Percentiles rank a stretch among this genome's conserved stretches.
These are phyloP conservation scores for Geodia barretti DNA, from an alignment of 37 sponge, comb jelly and placozoan genomes.

Conservation along the genomic window DNA sequence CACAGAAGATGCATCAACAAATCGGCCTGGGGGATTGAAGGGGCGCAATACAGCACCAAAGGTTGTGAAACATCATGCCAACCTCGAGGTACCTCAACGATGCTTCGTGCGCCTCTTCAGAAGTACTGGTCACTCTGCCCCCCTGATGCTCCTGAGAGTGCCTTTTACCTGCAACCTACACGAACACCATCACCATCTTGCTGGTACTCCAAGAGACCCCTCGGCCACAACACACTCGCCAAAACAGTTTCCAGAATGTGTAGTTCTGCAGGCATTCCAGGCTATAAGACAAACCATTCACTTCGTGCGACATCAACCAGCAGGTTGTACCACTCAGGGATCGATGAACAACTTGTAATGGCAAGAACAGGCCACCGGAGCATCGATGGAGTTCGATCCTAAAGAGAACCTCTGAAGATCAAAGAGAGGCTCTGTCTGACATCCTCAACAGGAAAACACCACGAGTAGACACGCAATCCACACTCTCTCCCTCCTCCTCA, in stretches of 20 bases:
- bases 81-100: constrained; percentile 2
- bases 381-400: constrained; percentile 17
- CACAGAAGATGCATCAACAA: constrained; percentile 33
- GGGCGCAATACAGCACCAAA: constrained; percentile 20
- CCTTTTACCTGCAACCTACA: constrained; percentile 21
- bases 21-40: constrained; percentile 37
- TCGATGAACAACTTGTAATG: constrained; percentile 17
- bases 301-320: constrained; percentile 1
- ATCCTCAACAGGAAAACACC: too few relatives aligned
- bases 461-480: too few relatives aligned
- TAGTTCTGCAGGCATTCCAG: neutral
- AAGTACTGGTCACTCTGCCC: too few relatives aligned
- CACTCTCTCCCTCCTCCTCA: too few relatives aligned
- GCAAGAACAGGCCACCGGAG: constrained; percentile 41
- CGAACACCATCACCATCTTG: neutral
- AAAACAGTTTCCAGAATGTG: neutral
- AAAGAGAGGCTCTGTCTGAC: constrained; percentile 20
- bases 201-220: constrained; percentile 24
- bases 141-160: neutral
- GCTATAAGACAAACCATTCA: constrained; percentile 5
- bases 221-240: constrained; percentile 10
- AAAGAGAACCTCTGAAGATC: constrained; percentile 15
- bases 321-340: neutral
- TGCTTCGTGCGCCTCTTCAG: constrained; percentile 14
- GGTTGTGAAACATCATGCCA: constrained; percentile 21